Percentiles rank a stretch among this genome's conserved stretches.
phyloP scores from a whole-genome alignment of 1,140 invertebrate genomes.

The Acyrthosiphon pisum region DNA sequence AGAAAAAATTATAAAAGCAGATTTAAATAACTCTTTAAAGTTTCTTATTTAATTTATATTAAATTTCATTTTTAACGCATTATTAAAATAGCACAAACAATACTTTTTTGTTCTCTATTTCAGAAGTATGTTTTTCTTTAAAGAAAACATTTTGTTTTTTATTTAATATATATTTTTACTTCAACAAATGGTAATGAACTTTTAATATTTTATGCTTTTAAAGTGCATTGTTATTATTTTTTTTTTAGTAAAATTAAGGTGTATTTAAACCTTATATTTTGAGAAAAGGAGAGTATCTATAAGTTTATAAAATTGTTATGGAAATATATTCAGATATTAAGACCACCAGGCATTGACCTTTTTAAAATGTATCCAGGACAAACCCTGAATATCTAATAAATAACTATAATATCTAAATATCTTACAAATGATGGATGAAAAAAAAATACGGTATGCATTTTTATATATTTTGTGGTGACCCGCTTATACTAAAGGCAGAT shows the following conservation, averaged over 20 bases:
- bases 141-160: background rate
- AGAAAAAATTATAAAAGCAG: background rate
- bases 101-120: background rate
- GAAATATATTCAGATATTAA: slow-evolving; percentile 31
- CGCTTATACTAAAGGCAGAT: no score
- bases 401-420: background rate
- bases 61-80: background rate
- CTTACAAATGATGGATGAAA: background rate
- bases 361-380: background rate
- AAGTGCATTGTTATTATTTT: background rate
- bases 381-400: background rate
- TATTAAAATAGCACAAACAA: background rate
- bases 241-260: background rate
- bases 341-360: slow-evolving; percentile 1
- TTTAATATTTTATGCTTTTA: background rate
- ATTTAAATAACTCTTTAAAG: slow-evolving; percentile 3
- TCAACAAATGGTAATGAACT: slow-evolving; percentile 5
- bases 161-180: background rate
- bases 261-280: background rate
- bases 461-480: background rate
- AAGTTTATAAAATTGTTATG: slow-evolving; percentile 20
- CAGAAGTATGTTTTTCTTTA: background rate
- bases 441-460: background rate
- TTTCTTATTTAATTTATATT: slow-evolving; percentile 11
- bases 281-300: background rate